These are phyloP conservation scores for Willowsia nigromaculata DNA, from an alignment of 2,888 invertebrate species.

Conservation along the genomic window DNA sequence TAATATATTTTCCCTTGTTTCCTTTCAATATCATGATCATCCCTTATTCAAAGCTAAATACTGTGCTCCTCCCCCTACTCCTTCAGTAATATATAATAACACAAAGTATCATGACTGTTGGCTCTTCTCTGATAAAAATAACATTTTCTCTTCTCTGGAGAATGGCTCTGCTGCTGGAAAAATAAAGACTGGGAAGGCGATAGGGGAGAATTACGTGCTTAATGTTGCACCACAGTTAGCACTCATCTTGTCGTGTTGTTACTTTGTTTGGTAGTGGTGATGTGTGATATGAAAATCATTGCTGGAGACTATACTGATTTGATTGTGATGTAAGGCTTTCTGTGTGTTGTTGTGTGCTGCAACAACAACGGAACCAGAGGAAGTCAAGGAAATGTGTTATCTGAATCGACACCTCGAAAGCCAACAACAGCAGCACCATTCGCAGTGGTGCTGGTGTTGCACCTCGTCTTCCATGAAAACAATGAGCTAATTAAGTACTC, in stretches of 20 bases:
- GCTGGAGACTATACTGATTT: background rate
- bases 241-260: constrained; percentile 18
- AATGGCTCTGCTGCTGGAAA: background rate
- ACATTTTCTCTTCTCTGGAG: background rate
- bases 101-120: background rate
- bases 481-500: constrained; percentile 24
- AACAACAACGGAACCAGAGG: constrained; percentile 50
- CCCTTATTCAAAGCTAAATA: constrained; percentile 11
- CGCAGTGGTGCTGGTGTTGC: constrained; percentile 12
- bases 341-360: constrained; percentile 9
- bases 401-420: constrained; percentile 1
- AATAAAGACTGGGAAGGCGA: constrained; percentile 4
- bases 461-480: constrained; percentile 30
- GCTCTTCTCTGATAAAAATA: constrained; percentile 12
- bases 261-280: constrained; percentile 1
- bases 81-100: background rate
- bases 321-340: background rate
- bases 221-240: background rate
- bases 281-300: constrained; percentile 20
- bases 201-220: background rate
- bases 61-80: constrained; percentile 18
- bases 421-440: constrained; percentile 3
- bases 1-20: constrained; percentile 54
- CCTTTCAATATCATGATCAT: constrained; percentile 57
- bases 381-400: constrained; percentile 69